Base-by-base conservation (phyloP, 1,140 invertebrate genomes). In the Bradysia coprophila region DNA sequence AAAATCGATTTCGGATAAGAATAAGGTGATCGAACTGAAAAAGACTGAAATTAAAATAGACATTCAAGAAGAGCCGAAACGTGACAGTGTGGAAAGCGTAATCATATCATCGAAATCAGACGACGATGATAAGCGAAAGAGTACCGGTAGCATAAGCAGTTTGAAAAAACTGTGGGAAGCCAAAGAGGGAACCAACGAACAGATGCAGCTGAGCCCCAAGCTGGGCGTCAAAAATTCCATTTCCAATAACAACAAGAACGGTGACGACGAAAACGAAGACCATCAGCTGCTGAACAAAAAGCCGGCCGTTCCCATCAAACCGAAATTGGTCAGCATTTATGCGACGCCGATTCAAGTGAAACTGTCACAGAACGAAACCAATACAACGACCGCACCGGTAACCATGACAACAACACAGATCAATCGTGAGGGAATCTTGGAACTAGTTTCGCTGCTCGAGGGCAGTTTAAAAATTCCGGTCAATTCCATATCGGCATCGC, bases 151-250 rank as follows among this genome's bases (percentile, higher is more conserved):
- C 62, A 92, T 94, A 54, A 89, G 78, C 57, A 92, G 82, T 56
- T 67, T 93, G 47, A 92, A 91, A 55, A 89, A 88, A 61, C 62
- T 93, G 20, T 93, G 89, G 89, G 89, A 90, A 63, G 75, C 76
- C 32, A 79, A 73, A 53, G 75, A 78, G 52, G 46, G 33, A 8
- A 55, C 49, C 40, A 59, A 57, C 23, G 59, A 62, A 37, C 57
- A 63, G 44, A 21, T 47, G 13, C 70, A 76, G 24, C 55, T 72
- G 2, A 78, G 76, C 56, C 78, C 78, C 0, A 77, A 77, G 49
- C 52, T 76, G 37, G 62, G 65, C 19, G 52, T 67, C 2, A 68
- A 70, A 47, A 64, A 65, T 16, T 49, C 46, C 5, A 50, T 45
- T 41, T 61, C 61, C 15, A 53, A 63, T 4, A 46, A 47, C 1